Base-by-base conservation (phyloP, 2,797 vertebrate species). In the Acropternis orthonyx region DNA sequence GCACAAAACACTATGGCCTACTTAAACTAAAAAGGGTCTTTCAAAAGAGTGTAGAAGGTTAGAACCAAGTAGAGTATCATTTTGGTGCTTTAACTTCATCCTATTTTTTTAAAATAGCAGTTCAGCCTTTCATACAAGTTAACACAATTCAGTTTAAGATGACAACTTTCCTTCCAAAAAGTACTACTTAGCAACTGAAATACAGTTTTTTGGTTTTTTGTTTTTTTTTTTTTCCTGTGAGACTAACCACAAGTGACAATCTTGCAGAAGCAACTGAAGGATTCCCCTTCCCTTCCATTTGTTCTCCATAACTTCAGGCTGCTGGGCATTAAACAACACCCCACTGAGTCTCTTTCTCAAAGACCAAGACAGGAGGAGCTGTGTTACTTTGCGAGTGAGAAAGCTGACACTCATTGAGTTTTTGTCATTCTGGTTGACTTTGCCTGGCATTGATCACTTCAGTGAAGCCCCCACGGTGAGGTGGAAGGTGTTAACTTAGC, bases 371-470 rank as follows among this genome's bases (percentile, higher is more conserved):
- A 27, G 39, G 44, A 36, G 39, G 59, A 63, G 24, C 52, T 39
- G 26, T 26, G 0, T n/a, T 46, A 3, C 26, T 19, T 10, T 1
- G 4, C 18, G 17, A 74, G n/a, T 2, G 24, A 30, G 12, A 59
- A 21, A 16, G 6, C n/a, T 9, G 11, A 37, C 20, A 11, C 28
- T 12, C 9, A 0, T 0, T 7, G 2, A 1, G 19, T n/a, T 20
- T 18, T 32, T 6, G 2, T 9, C 12, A 4, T 13, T 65, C 34
- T 75, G 13, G 34, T 23, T 2, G 6, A 6, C 30, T 48, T 14
- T 1, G 9, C 6, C 32, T 1, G 2, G 51, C 69, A 54, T 4
- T 0, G 8, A 24, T 17, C 15, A 22, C 30, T 30, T 13, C 26
- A 34, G 15, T 37, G 7, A 51, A 58, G 30, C 14, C 44, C 8